phyloP scores from a whole-genome alignment of 2,888 invertebrate species.

The Patella depressa region DNA sequence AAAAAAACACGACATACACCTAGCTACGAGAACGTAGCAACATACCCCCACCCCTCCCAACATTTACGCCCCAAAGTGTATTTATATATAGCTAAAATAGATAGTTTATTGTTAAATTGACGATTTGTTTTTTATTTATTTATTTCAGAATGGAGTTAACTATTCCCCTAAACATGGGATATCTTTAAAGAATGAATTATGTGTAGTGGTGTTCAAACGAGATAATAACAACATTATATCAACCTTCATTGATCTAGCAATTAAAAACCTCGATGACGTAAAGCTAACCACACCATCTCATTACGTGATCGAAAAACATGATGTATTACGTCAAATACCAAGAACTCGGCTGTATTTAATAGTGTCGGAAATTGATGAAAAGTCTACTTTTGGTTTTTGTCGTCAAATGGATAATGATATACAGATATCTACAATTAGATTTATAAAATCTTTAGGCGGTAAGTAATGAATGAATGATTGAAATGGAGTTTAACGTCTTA shows the following conservation, averaged over 20 bases:
- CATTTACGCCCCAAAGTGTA: too few relatives aligned
- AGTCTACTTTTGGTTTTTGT: constrained; percentile 16
- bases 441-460: constrained; percentile 52
- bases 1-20: too few relatives aligned
- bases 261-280: constrained; percentile 54
- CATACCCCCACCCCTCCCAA: too few relatives aligned
- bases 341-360: constrained; percentile 56
- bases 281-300: constrained; percentile 51
- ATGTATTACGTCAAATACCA: constrained; percentile 53
- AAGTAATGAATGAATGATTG: neutral
- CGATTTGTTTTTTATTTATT: neutral
- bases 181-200: constrained; percentile 53
- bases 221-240: constrained; percentile 47
- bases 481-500: too few relatives aligned
- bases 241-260: constrained; percentile 49
- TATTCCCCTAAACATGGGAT: constrained; percentile 53
- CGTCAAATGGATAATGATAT: constrained; percentile 46
- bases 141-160: constrained; percentile 46
- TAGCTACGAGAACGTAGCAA: too few relatives aligned
- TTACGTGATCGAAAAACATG: constrained; percentile 49
- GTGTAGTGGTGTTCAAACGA: constrained; percentile 51
- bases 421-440: constrained; percentile 47
- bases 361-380: constrained; percentile 54
- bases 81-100: too few relatives aligned
- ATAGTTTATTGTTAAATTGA: neutral